phyloP scores from a whole-genome alignment of 1,140 invertebrate genomes.

The Campoletis sonorensis region DNA sequence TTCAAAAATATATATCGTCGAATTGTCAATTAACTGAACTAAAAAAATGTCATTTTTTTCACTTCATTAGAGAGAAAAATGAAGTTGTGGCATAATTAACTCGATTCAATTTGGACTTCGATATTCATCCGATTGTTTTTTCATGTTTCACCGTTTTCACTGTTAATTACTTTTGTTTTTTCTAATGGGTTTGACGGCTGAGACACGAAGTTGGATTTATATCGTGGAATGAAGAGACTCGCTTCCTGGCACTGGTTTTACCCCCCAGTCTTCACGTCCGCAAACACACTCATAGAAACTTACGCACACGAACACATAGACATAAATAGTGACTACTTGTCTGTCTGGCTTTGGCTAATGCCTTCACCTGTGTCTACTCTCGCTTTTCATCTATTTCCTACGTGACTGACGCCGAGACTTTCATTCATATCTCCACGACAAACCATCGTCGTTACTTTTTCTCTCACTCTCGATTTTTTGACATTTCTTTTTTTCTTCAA shows the following conservation, averaged over 20 bases:
- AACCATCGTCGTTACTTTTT: background rate
- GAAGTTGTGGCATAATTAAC: too few relatives aligned
- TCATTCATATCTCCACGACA: conserved; percentile 20
- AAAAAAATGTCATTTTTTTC: too few relatives aligned
- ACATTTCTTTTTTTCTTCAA: background rate
- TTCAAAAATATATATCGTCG: too few relatives aligned
- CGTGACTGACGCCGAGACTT: conserved; percentile 29
- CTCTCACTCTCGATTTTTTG: background rate
- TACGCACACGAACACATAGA: background rate
- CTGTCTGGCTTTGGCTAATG: conserved; percentile 14
- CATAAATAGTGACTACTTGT: background rate
- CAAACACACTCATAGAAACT: background rate
- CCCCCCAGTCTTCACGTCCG: conserved; percentile 3
- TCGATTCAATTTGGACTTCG: too few relatives aligned
- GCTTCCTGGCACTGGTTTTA: conserved; percentile 36
- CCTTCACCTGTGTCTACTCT: conserved; percentile 49
- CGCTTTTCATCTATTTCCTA: conserved; percentile 56
- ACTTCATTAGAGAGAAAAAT: too few relatives aligned
- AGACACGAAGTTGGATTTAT: conserved; percentile 14
- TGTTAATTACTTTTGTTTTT: background rate
- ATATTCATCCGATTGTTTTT: background rate
- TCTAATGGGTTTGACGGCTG: conserved; percentile 9
- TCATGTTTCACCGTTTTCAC: background rate
- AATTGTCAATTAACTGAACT: too few relatives aligned
- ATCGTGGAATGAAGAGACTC: background rate